A percentile compares a stretch with the other conserved stretches of the same genome.
These are phyloP conservation scores for Fopius arisanus DNA, from an alignment of 1,140 invertebrate species.

Conservation along the genomic window DNA sequence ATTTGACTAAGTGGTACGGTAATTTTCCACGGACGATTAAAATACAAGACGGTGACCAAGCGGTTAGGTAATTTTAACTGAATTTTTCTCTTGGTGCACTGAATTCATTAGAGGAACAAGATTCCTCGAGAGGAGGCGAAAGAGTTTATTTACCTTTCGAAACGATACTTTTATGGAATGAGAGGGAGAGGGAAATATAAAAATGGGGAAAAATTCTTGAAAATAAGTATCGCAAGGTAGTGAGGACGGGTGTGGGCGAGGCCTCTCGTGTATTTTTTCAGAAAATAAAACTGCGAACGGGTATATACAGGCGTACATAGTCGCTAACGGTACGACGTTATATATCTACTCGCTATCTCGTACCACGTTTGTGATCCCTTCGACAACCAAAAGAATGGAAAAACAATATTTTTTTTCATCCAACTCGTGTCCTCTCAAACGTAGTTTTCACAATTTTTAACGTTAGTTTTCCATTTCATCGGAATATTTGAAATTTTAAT, in stretches of 20 bases:
- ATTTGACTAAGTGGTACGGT: too few species aligned
- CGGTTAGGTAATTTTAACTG: too few species aligned
- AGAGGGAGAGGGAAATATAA: not conserved
- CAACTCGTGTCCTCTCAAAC: slow-evolving; percentile 43
- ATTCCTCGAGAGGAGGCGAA: not conserved
- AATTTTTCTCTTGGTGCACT: too few species aligned
- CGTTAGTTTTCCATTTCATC: slow-evolving; percentile 11
- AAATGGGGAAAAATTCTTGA: slow-evolving; percentile 34
- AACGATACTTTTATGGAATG: not conserved
- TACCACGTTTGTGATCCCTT: slow-evolving; percentile 41
- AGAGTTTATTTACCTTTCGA: not conserved
- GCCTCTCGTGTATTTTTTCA: slow-evolving; percentile 57
- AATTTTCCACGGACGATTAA: too few species aligned
- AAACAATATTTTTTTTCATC: slow-evolving; percentile 60
- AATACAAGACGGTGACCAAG: too few species aligned
- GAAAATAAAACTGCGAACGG: slow-evolving; percentile 49
- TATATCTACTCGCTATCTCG: slow-evolving; percentile 43
- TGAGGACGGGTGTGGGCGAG: slow-evolving; percentile 40
- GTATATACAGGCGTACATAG: not conserved
- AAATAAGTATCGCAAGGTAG: slow-evolving; percentile 48
- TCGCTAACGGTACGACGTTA: not conserved
- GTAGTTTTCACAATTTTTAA: slow-evolving; percentile 42
- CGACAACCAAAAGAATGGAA: slow-evolving; percentile 56
- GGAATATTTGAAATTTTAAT: slow-evolving; percentile 9
- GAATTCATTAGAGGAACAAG: too few species aligned